Evolutionary conservation across 2,797 vertebrate genomes (phyloP).

Genomic region (Pogonophryne albipinna): DNA sequence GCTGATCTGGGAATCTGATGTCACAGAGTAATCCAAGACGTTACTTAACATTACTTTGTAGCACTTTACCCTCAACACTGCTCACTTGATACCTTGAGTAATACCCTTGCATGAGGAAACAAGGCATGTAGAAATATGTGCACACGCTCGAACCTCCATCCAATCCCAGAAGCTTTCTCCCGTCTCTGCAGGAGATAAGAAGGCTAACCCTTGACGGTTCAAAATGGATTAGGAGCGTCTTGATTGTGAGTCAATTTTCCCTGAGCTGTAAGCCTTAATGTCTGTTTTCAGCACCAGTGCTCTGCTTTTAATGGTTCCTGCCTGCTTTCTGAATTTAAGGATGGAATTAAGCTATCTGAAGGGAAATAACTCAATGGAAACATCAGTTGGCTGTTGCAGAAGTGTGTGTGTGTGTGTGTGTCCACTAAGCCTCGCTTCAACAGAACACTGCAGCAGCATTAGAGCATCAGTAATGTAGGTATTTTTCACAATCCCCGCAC

Average conservation of each 20-base stretch:
- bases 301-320: constrained; percentile 70
- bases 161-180: constrained; percentile 45
- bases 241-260: constrained; percentile 77
- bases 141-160: constrained; percentile 17
- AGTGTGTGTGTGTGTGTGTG: constrained; percentile 11
- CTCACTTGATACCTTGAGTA: constrained; percentile 28
- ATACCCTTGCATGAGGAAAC: constrained; percentile 13
- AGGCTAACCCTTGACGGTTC: constrained; percentile 59
- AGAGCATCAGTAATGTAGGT: constrained; percentile 39
- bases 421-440: constrained; percentile 47
- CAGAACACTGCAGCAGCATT: constrained; percentile 34
- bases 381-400: constrained; percentile 37
- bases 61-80: too few species aligned
- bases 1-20: too few species aligned
- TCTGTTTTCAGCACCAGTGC: constrained; percentile 76
- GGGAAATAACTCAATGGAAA: constrained; percentile 60
- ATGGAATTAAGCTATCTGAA: constrained; percentile 69
- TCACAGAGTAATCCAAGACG: too few species aligned
- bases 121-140: constrained; percentile 26
- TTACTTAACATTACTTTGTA: too few species aligned
- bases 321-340: constrained; percentile 65
- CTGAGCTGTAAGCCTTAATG: constrained; percentile 68
- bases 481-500: constrained; percentile 31
- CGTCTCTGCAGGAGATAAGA: constrained; percentile 54
- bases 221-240: constrained; percentile 69